phyloP scores from a whole-genome alignment of 2,888 invertebrate genomes.

The Drosophila rellima region DNA sequence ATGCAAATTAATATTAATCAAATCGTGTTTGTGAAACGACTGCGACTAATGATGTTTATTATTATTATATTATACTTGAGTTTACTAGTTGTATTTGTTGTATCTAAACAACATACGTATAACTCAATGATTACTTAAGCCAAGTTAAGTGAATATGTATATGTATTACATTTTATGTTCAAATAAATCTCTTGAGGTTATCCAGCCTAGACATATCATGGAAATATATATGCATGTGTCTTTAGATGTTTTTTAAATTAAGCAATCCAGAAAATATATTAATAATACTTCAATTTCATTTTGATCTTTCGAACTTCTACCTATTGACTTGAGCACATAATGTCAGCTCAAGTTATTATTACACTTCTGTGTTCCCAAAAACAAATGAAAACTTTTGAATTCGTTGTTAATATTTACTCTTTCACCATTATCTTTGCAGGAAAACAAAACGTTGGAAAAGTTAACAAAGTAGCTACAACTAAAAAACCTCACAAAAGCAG shows the following conservation, averaged over 20 bases:
- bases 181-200: not conserved
- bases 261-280: too few relatives aligned
- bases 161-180: not conserved
- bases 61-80: constrained; percentile 11
- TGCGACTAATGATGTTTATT: constrained; percentile 34
- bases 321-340: constrained; percentile 1
- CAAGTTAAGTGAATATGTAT: too few relatives aligned
- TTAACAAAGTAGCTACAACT: constrained; percentile 8
- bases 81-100: not conserved
- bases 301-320: not conserved
- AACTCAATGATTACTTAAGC: constrained; percentile 15
- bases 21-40: constrained; percentile 69
- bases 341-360: not conserved
- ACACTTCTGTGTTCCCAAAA: not conserved
- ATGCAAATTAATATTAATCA: constrained; percentile 69
- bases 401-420: not conserved
- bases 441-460: constrained; percentile 32
- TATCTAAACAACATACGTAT: constrained; percentile 2
- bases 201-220: not conserved
- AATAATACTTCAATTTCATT: too few relatives aligned
- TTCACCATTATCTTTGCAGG: constrained; percentile 35
- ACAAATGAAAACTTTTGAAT: not conserved
- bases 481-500: constrained; percentile 8
- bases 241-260: too few relatives aligned
- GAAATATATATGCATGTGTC: too few relatives aligned